Evolutionary conservation across 2,797 vertebrate genomes (phyloP).

Genomic region (Oryzias dopingdopingensis): DNA sequence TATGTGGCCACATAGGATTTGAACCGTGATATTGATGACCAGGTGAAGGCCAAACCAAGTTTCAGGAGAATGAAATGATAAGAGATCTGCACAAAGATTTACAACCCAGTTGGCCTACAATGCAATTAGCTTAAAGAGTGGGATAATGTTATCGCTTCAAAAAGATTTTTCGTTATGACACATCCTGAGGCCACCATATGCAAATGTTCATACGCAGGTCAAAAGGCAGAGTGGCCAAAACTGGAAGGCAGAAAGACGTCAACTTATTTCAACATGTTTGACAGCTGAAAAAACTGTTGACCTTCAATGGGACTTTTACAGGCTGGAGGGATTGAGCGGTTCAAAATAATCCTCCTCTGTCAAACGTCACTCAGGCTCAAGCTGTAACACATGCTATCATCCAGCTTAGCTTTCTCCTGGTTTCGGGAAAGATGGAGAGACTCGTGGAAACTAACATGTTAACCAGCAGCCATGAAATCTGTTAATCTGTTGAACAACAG

Average conservation of each 20-base stretch:
- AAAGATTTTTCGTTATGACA: slow-evolving; percentile 24
- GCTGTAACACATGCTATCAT: slow-evolving; percentile 73
- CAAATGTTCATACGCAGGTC: slow-evolving; percentile 55
- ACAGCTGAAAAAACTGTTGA: slow-evolving; percentile 75
- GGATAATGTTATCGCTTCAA: slow-evolving; percentile 1
- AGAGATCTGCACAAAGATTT: too few species aligned
- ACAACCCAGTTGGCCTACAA: too few species aligned
- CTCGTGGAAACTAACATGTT: slow-evolving; percentile 68
- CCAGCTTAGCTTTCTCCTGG: slow-evolving; percentile 72
- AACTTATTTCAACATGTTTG: slow-evolving; percentile 68
- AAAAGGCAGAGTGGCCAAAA: slow-evolving; percentile 51
- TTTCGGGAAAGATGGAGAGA: slow-evolving; percentile 57
- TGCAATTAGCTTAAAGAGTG: background rate
- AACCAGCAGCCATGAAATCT: slow-evolving; percentile 72
- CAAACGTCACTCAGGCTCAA: slow-evolving; percentile 80
- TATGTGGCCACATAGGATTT: too few species aligned
- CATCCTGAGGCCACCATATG: slow-evolving; percentile 51
- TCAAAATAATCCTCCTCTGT: slow-evolving; percentile 77
- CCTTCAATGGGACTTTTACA: slow-evolving; percentile 74
- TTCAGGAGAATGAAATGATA: too few species aligned
- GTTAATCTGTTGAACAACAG: slow-evolving; percentile 54
- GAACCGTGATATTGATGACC: too few species aligned
- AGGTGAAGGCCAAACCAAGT: too few species aligned
- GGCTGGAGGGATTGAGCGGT: slow-evolving; percentile 71
- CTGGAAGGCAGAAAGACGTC: slow-evolving; percentile 52